Percentiles rank a stretch among this genome's conserved stretches.
These are phyloP conservation scores for Coelopa pilipes DNA, from an alignment of 2,888 invertebrate species.

Conservation along the genomic window DNA sequence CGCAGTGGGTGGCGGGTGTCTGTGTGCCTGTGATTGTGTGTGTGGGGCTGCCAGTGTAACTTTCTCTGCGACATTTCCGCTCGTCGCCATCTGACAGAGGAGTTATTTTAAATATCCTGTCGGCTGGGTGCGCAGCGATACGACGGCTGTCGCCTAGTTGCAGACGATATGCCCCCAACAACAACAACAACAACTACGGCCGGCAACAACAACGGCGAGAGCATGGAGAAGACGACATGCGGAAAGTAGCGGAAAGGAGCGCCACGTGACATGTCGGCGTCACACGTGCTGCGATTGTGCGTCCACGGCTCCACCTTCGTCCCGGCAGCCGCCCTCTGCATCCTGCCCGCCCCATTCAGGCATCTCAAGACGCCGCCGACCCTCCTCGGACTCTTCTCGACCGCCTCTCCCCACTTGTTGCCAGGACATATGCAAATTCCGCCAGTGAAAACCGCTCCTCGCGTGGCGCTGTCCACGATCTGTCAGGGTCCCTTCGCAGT, in stretches of 20 bases:
- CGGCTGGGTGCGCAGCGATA: conserved; percentile 20
- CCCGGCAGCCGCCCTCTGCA: too few species aligned
- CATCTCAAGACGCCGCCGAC: too few species aligned
- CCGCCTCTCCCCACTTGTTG: too few species aligned
- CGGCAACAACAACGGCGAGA: neutral
- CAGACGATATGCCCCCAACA: conserved; percentile 9
- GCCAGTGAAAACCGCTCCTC: too few species aligned
- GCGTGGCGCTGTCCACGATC: too few species aligned
- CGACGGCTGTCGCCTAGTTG: conserved; percentile 21
- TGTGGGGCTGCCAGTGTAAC: neutral
- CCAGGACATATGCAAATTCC: too few species aligned
- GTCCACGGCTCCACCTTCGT: conserved; percentile 16
- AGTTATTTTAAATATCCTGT: conserved; percentile 34
- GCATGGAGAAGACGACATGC: neutral
- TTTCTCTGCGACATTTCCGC: conserved; percentile 28
- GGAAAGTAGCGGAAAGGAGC: neutral
- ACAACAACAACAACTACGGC: neutral
- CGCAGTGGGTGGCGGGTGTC: neutral
- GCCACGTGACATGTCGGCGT: conserved; percentile 32
- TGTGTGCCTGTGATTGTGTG: too few species aligned
- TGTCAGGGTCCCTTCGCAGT: too few species aligned
- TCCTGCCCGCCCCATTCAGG: too few species aligned
- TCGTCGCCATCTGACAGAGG: conserved; percentile 25
- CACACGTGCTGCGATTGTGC: conserved; percentile 33
- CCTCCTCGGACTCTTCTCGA: too few species aligned